Base-by-base conservation (phyloP, 2,797 vertebrate genomes). In the Botia kubotai region DNA sequence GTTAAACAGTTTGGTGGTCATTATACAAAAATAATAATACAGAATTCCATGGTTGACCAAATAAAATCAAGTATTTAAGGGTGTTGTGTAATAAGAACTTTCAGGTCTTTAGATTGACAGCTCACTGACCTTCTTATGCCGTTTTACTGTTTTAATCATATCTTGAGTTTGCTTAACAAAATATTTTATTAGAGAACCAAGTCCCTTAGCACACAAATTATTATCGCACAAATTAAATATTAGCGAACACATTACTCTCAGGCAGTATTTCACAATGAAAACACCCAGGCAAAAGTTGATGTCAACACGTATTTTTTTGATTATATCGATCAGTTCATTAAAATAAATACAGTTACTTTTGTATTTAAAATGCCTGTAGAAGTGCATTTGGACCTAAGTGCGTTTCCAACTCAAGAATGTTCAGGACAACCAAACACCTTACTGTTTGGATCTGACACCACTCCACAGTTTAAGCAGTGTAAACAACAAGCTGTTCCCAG, bases 401-500 rank as follows among this genome's bases (percentile, higher is more conserved):
- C 23, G 17, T 69, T 14, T 48, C 11, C 39, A 60, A 11, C 8
- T 48, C 83, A 17, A 0, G 0, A 14, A 78, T 26, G 19, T 71
- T 79, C 21, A 68, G 12, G 46, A 29, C 81, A 23, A n/a, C 84
- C 84, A 2, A 11, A 19, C 13, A 90, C 84, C 0, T 2, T 19
- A 52, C 88, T 87, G 0, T 0, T 11, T 1, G 21, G n/a, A 63
- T 84, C 23, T 0, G 70, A 82, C 16, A 89, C 84, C 36, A 4
- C 19, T 8, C 69, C 79, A n/a, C 88, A 89, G 50, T 21, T 85
- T 17, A 89, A 84, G 23, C 39, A 89, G 78, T 14, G 52, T 23
- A 0, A 66, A 68, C 46, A 88, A 26, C 23, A 26, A 26, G 23
- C 23, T 26, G 23, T 26, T 1, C 23, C 80, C 12, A 83, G 4